These are phyloP conservation scores for Paratilapia polleni DNA, from an alignment of 2,113 vertebrate species.

Conservation along the genomic window DNA sequence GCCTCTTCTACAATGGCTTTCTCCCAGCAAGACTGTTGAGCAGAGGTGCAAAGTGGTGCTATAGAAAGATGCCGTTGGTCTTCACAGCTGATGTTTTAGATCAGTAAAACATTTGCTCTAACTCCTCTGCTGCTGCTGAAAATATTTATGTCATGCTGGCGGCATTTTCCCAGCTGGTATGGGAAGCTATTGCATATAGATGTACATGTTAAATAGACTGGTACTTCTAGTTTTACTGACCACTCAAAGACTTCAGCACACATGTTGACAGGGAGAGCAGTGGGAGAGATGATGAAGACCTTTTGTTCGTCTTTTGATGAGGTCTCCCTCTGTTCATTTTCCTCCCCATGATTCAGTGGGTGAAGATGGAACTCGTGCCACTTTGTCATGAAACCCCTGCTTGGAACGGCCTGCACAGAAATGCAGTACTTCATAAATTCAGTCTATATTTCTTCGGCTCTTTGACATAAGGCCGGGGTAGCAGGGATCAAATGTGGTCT, in stretches of 20 bases:
- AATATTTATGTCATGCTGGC: neutral
- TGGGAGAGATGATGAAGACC: fast-evolving
- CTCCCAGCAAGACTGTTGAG: neutral
- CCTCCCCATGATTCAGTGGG: neutral
- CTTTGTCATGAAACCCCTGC: neutral
- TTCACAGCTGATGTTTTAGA: neutral
- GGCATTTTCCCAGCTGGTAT: neutral
- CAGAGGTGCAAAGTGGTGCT: neutral
- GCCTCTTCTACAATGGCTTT: neutral
- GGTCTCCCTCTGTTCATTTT: neutral
- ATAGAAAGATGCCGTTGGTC: neutral
- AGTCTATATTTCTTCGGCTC: neutral
- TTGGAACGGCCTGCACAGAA: neutral
- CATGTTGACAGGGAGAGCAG: neutral
- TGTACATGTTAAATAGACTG: neutral
- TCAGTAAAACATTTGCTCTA: neutral
- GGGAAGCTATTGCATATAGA: neutral
- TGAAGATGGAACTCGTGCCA: neutral
- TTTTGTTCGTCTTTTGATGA: neutral
- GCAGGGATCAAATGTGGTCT: constrained; percentile 10
- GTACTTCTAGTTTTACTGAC: neutral
- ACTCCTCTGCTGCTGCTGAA: neutral
- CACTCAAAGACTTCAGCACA: neutral
- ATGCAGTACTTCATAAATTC: neutral
- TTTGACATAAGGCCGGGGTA: neutral